Conservation (phyloP, 2,888 invertebrate species). For the Xestia sexstrigata region DNA sequence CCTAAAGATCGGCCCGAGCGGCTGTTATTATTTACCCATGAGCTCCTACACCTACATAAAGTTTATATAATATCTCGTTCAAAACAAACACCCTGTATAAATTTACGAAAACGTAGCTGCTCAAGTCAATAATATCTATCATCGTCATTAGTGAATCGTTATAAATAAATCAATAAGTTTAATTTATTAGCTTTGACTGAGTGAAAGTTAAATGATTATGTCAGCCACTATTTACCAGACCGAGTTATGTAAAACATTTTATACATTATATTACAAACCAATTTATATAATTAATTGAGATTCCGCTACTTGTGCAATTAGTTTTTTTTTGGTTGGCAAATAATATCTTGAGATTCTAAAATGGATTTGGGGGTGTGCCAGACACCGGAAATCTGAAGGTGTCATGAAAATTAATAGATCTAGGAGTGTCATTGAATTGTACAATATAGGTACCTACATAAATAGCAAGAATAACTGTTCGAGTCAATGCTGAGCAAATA, state of each 20-base stretch:
- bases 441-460: background rate
- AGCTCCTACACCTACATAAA: no score
- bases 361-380: background rate
- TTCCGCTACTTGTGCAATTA: constrained; percentile 38
- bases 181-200: constrained; percentile 71
- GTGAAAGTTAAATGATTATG: constrained; percentile 76
- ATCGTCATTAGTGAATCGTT: constrained; percentile 70
- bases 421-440: background rate
- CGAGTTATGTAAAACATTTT: constrained; percentile 63
- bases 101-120: constrained; percentile 63
- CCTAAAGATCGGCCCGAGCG: no score
- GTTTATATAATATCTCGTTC: background rate
- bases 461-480: background rate
- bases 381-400: background rate
- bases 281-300: constrained; percentile 63
- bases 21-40: no score
- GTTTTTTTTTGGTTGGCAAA: constrained; percentile 22
- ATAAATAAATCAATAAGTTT: constrained; percentile 73
- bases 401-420: background rate
- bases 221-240: constrained; percentile 65
- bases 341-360: background rate
- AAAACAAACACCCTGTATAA: constrained; percentile 48
- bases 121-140: constrained; percentile 77
- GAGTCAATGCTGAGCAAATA: background rate
- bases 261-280: constrained; percentile 40